A percentile compares a stretch with the other conserved stretches of the same genome.
phyloP scores from a whole-genome alignment of 2,888 invertebrate genomes.

The Xanthia togata region DNA sequence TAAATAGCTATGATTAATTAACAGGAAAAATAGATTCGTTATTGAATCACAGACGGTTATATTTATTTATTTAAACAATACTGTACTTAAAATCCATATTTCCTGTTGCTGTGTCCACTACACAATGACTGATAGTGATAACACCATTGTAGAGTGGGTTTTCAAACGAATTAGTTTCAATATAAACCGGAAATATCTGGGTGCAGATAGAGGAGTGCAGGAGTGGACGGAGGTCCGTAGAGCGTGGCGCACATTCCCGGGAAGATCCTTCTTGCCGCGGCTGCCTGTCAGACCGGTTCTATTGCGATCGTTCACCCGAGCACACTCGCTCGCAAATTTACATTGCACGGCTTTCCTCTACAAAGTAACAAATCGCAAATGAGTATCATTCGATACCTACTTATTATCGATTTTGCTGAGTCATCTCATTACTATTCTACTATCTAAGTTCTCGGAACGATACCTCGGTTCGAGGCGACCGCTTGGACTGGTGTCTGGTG shows the following conservation, averaged over 20 bases:
- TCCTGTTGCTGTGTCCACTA: conserved; percentile 56
- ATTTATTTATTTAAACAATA: background rate
- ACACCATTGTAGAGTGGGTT: conserved; percentile 19
- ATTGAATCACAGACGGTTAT: conserved; percentile 21
- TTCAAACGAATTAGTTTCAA: conserved; percentile 63
- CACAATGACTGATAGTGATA: conserved; percentile 55
- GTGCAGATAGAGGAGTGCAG: conserved; percentile 70
- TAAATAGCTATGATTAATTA: conserved; percentile 9
- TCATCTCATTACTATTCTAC: conserved; percentile 61
- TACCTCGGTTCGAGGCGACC: conserved; percentile 21
- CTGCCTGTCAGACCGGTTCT: conserved; percentile 83
- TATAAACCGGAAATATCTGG: conserved; percentile 79
- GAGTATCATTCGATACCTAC: conserved; percentile 51
- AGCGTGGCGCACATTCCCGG: conserved; percentile 76
- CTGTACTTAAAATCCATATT: conserved; percentile 30
- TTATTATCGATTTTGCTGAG: conserved; percentile 54
- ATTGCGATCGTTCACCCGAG: conserved; percentile 86
- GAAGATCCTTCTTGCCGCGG: conserved; percentile 83
- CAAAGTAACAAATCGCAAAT: conserved; percentile 72
- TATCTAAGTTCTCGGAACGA: conserved; percentile 46
- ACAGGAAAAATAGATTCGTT: conserved; percentile 34
- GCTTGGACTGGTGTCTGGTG: conserved; percentile 1
- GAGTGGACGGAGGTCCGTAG: conserved; percentile 55
- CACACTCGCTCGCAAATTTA: conserved; percentile 79
- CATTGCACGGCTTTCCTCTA: conserved; percentile 72